Conservation (phyloP, 2,888 invertebrate genomes). For the Hirtodrosophila alboralis region DNA sequence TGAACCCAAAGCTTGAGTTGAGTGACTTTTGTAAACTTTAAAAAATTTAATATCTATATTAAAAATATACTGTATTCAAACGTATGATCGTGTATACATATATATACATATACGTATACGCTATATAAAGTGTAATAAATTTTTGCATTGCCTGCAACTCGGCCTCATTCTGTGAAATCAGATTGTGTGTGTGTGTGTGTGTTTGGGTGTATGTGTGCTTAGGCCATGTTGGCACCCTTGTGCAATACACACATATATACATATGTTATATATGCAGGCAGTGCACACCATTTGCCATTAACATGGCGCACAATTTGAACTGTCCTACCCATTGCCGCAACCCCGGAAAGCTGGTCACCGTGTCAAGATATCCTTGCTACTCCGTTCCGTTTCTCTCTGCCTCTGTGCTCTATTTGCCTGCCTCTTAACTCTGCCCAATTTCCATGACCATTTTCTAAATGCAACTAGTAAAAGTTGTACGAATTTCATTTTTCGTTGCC, state of each 20-base stretch:
- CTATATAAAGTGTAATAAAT: slow-evolving; percentile 69
- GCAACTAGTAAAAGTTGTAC: slow-evolving; percentile 68
- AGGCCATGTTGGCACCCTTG: slow-evolving; percentile 55
- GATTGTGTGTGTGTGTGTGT: slow-evolving; percentile 9
- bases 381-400: not conserved
- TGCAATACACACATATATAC: slow-evolving; percentile 33
- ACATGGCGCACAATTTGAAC: slow-evolving; percentile 65
- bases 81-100: too few relatives aligned
- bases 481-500: slow-evolving; percentile 55
- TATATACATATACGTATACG: slow-evolving; percentile 54
- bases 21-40: too few relatives aligned
- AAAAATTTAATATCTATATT: too few relatives aligned
- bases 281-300: slow-evolving; percentile 60
- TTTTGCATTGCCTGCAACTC: slow-evolving; percentile 36
- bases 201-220: slow-evolving; percentile 16
- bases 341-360: slow-evolving; percentile 4
- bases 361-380: slow-evolving; percentile 35
- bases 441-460: slow-evolving; percentile 50
- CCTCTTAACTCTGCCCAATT: not conserved
- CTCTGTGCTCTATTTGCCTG: too few relatives aligned
- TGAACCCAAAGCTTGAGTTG: too few relatives aligned
- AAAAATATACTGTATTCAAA: too few relatives aligned
- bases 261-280: slow-evolving; percentile 23
- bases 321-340: slow-evolving; percentile 30
- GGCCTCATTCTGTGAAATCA: slow-evolving; percentile 4